Percentiles rank a stretch among this genome's conserved stretches.
phyloP scores from a whole-genome alignment of 2,888 invertebrate species.

The Harpalus rubripes region DNA sequence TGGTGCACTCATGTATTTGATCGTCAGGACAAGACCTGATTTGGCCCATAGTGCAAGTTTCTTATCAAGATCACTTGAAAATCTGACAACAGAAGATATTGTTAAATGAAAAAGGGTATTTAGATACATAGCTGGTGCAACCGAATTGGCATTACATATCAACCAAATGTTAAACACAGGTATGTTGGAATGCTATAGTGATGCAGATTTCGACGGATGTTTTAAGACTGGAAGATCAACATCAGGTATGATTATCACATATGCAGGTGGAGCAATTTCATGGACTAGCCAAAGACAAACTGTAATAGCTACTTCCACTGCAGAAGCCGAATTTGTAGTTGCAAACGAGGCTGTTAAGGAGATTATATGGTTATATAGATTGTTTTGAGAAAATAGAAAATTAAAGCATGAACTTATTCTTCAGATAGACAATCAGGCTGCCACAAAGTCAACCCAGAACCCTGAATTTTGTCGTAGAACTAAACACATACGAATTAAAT shows the following conservation, averaged over 20 bases:
- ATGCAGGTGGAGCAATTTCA: constrained; percentile 71
- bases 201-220: constrained; percentile 74
- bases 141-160: constrained; percentile 68
- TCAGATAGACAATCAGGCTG: too few species aligned
- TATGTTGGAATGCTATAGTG: constrained; percentile 71
- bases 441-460: too few species aligned
- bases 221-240: constrained; percentile 70
- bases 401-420: too few species aligned
- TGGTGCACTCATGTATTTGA: too few species aligned
- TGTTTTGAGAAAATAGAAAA: constrained; percentile 68
- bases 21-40: too few species aligned
- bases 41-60: too few species aligned
- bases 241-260: constrained; percentile 68
- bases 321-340: constrained; percentile 72
- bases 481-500: too few species aligned
- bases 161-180: constrained; percentile 16
- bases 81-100: too few species aligned
- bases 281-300: constrained; percentile 70
- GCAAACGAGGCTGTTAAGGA: constrained; percentile 72
- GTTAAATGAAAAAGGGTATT: too few species aligned
- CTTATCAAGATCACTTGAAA: too few species aligned
- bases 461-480: too few species aligned
- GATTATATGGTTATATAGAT: constrained; percentile 70
- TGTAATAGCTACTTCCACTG: constrained; percentile 69
- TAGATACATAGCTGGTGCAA: too few species aligned